These are phyloP conservation scores for Periplaneta americana DNA, from an alignment of 1,140 invertebrate species.

Conservation along the genomic window DNA sequence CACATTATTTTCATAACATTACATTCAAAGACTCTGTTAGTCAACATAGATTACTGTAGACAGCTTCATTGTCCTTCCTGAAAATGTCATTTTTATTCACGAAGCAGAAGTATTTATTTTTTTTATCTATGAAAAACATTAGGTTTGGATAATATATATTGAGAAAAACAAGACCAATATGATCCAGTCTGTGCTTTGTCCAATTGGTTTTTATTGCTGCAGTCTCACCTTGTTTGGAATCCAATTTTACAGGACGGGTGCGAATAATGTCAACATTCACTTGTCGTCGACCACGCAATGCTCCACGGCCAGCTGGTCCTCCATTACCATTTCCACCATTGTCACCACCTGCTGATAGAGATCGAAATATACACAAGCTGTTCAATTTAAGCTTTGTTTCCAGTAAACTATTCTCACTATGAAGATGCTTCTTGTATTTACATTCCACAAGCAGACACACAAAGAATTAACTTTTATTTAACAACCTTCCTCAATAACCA, in stretches of 20 bases:
- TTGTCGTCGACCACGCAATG: conserved; percentile 6
- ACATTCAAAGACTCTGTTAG: no score
- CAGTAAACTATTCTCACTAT: background rate
- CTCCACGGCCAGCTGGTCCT: background rate
- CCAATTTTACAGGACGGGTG: conserved; percentile 2
- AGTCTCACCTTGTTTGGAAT: conserved; percentile 14
- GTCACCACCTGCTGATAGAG: background rate
- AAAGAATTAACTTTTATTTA: background rate
- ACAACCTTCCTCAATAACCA: background rate
- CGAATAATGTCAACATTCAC: background rate
- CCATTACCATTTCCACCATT: conserved; percentile 2
- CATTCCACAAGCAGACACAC: background rate
- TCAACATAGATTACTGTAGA: no score
- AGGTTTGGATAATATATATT: no score
- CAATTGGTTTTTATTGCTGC: no score
- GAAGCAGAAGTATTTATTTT: no score
- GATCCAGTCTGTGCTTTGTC: no score
- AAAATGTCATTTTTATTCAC: no score
- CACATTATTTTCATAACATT: no score
- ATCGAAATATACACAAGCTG: background rate
- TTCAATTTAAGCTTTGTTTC: background rate
- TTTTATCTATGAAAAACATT: no score
- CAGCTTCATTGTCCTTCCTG: no score
- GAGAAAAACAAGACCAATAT: no score
- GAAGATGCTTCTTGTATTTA: background rate